A percentile compares a stretch with the other conserved stretches of the same genome.
Evolutionary conservation across 2,113 vertebrate genomes (phyloP).

Genomic region (Stigmatopora nigra): DNA sequence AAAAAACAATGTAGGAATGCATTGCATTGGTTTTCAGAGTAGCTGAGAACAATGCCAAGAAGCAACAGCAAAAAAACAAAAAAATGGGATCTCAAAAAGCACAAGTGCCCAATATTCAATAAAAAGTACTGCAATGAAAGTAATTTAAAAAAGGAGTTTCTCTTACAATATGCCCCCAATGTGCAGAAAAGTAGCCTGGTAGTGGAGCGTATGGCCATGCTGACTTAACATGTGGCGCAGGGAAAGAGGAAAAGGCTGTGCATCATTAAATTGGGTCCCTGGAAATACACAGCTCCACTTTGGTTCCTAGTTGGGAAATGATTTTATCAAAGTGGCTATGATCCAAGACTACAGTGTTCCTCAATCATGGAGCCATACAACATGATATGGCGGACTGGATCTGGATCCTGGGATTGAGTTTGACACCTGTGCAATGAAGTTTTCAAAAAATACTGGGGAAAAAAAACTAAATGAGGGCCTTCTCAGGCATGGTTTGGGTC

Average conservation of each 20-base stretch:
- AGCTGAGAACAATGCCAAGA: neutral
- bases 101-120: too few species aligned
- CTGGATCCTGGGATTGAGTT: too few species aligned
- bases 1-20: neutral
- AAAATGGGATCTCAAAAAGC: too few species aligned
- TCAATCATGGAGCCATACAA: too few species aligned
- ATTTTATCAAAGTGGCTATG: too few species aligned
- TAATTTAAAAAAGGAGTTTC: neutral
- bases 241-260: constrained; percentile 6
- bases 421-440: too few species aligned
- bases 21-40: neutral
- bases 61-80: neutral
- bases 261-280: constrained; percentile 18
- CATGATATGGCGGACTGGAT: too few species aligned
- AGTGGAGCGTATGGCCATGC: constrained; percentile 2
- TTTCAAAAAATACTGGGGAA: too few species aligned
- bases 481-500: too few species aligned
- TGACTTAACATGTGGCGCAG: constrained; percentile 15
- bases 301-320: constrained; percentile 45
- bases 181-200: constrained; percentile 26
- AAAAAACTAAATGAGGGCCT: too few species aligned
- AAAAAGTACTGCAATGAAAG: neutral
- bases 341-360: too few species aligned
- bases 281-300: constrained; percentile 24
- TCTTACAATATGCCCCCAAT: constrained; percentile 29